Base-by-base conservation (phyloP, 2,113 vertebrate species). In the Stictonetta naevosa region DNA sequence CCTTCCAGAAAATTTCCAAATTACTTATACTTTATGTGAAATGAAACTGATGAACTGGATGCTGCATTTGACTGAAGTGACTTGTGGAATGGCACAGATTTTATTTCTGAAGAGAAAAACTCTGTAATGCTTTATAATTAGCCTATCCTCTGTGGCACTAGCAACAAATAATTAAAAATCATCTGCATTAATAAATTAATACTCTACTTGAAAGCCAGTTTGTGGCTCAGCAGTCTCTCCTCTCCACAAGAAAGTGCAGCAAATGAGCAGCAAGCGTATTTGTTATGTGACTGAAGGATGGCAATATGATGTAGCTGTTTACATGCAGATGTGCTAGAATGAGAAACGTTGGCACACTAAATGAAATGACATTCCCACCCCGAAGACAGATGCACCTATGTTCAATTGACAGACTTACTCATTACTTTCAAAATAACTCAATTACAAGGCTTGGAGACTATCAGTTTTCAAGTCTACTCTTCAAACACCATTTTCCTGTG, bases 331-430 rank as follows among this genome's bases (percentile, higher is more conserved):
- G 63, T 3, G 14, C 4, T 6, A 52, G 33, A 33, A 26, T 13
- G 18, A 86, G 63, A 69, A 83, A 77, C 10, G 9, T 14, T 74
- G 44, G 33, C 25, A 63, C 52, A 22, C 29, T 4, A 36, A 69
- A 22, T 10, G 8, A 77, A 58, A 66, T 15, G 44, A n/a, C 8
- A 1, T 6, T 34, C 59, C 44, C 0, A 0, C 22, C 38, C 26
- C 4, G 21, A 79, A 72, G 58, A 28, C 6, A 78, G 46, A 33
- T 31, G 36, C 13, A 75, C 44, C 60, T 44, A 29, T 71, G 66
- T 48, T 83, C 63, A 60, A 25, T 52, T 59, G 40, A 36, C 58
- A 81, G n/a, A n/a, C 19, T 40, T 40, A 63, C 3, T 23, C 0
- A 2, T 68, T 73, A 63, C 48, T 80, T 76, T 42, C 26, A 62